Percentiles rank a stretch among this genome's conserved stretches.
phyloP scores from a whole-genome alignment of 2,797 vertebrate species.

The Scarus forsteni region DNA sequence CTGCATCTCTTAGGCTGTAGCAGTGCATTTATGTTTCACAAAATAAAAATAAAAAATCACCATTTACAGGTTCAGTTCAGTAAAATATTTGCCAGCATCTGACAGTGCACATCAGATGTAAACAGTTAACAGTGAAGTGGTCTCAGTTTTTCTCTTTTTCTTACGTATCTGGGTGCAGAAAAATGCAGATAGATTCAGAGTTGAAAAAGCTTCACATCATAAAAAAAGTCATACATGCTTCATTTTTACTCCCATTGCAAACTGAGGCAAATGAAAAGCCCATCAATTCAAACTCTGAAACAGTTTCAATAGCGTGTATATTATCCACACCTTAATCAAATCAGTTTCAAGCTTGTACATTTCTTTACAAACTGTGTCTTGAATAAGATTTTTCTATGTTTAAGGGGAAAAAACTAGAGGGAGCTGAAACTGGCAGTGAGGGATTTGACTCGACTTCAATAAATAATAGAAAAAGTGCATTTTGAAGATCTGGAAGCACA shows the following conservation, averaged over 20 bases:
- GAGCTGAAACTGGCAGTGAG: constrained; percentile 48
- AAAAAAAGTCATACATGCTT: constrained; percentile 24
- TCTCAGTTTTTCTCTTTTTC: constrained; percentile 52
- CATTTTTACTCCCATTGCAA: constrained; percentile 32
- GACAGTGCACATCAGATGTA: constrained; percentile 48
- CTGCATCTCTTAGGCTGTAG: constrained; percentile 47
- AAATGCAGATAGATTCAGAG: constrained; percentile 42
- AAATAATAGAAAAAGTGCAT: constrained; percentile 45
- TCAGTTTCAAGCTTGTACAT: constrained; percentile 33
- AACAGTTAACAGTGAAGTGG: constrained; percentile 77
- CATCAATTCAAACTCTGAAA: constrained; percentile 40
- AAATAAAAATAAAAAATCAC: constrained; percentile 4
- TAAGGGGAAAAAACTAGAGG: constrained; percentile 2
- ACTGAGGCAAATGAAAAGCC: constrained; percentile 25
- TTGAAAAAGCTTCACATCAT: constrained; percentile 48
- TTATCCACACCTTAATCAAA: constrained; percentile 28
- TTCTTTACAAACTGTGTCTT: constrained; percentile 48
- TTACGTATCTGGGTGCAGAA: constrained; percentile 39
- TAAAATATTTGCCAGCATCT: constrained; percentile 44
- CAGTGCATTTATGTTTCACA: constrained; percentile 38
- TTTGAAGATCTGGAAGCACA: constrained; percentile 51
- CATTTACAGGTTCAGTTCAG: constrained; percentile 33
- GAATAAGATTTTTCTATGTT: constrained; percentile 26
- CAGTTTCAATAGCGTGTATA: constrained; percentile 29
- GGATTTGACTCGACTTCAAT: constrained; percentile 46